Conservation (phyloP, 2,797 vertebrate genomes). For the Antrozous pallidus region DNA sequence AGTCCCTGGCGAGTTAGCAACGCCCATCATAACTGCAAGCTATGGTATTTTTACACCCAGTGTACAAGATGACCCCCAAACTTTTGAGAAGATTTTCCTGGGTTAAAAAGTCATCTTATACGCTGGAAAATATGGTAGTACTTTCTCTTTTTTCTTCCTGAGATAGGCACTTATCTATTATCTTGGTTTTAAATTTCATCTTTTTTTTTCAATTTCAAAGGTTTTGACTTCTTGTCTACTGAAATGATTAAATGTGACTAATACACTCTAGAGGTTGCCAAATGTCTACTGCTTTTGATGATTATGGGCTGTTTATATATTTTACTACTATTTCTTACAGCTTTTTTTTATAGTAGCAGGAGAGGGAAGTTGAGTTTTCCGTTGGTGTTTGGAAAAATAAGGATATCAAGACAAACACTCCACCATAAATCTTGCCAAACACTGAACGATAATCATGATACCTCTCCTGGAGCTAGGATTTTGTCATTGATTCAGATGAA, state of each 20-base stretch:
- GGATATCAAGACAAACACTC: neutral
- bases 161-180: neutral
- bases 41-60: too few relatives aligned
- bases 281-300: neutral
- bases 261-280: neutral
- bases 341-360: neutral
- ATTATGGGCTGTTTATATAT: neutral
- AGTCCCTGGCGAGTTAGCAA: too few relatives aligned
- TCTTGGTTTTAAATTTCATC: neutral
- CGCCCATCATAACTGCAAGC: too few relatives aligned
- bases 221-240: neutral
- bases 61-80: too few relatives aligned
- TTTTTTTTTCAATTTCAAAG: neutral
- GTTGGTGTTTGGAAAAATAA: neutral
- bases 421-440: neutral
- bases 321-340: neutral
- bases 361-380: conserved; percentile 1
- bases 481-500: conserved; percentile 8
- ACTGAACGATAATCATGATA: neutral
- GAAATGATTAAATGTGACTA: neutral
- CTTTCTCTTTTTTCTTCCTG: neutral
- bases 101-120: too few relatives aligned
- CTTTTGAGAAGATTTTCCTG: too few relatives aligned
- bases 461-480: neutral
- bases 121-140: too few relatives aligned